Evolutionary conservation across 2,113 vertebrate species (phyloP).

Genomic region (Ailurus styani): DNA sequence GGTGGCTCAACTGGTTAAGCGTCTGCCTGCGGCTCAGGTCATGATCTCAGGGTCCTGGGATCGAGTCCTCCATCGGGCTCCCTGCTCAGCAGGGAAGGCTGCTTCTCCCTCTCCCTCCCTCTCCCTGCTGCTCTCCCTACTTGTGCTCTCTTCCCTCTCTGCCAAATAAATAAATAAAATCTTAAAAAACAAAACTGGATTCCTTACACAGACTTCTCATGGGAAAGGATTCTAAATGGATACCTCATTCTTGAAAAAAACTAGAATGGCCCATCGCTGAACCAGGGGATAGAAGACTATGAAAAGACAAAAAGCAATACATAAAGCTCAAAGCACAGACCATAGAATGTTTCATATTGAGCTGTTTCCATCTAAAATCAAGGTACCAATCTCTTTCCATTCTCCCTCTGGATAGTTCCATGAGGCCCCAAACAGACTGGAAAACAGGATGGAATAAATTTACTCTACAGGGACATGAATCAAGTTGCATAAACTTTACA

Average conservation of each 20-base stretch:
- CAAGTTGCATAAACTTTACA: slow-evolving; percentile 67
- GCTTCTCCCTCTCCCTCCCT: no score
- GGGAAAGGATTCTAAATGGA: slow-evolving; percentile 12
- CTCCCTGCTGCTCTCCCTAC: no score
- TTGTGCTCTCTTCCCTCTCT: no score
- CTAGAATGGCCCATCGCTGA: background rate
- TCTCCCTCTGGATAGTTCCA: slow-evolving; percentile 24
- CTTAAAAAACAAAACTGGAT: background rate
- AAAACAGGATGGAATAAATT: slow-evolving; percentile 69
- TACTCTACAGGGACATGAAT: slow-evolving; percentile 50
- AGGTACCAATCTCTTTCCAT: background rate
- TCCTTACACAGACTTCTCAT: background rate
- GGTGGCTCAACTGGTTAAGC: no score
- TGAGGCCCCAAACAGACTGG: slow-evolving; percentile 7
- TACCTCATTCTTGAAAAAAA: background rate
- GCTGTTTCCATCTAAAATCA: slow-evolving; percentile 33
- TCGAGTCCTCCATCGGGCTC: no score
- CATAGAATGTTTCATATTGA: background rate
- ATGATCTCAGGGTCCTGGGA: no score
- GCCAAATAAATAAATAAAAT: no score
- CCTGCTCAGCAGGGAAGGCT: no score
- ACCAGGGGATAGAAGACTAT: background rate
- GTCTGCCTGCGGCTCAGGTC: no score
- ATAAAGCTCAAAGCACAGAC: background rate
- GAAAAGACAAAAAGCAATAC: background rate